Percentiles rank a stretch among this genome's conserved stretches.
phyloP scores from a whole-genome alignment of 2,797 vertebrate species.

The Ctenopoma kingsleyae region DNA sequence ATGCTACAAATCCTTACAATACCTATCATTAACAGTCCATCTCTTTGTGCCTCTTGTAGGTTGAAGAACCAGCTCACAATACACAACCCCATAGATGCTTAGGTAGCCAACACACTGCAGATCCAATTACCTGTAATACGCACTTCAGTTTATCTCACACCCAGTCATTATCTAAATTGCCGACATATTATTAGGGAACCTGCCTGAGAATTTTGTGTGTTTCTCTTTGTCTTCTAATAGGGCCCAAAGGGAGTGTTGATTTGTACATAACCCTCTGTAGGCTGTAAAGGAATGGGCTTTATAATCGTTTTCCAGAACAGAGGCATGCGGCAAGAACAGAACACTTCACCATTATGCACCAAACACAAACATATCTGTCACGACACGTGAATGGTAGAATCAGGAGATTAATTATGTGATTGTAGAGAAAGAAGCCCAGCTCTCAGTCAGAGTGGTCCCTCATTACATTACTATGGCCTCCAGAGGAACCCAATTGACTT shows the following conservation, averaged over 20 bases:
- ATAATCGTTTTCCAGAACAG: slow-evolving; percentile 86
- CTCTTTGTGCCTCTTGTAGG: slow-evolving; percentile 52
- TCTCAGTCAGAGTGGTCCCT: slow-evolving; percentile 69
- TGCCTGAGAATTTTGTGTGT: slow-evolving; percentile 82
- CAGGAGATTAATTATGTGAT: slow-evolving; percentile 84
- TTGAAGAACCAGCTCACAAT: slow-evolving; percentile 48
- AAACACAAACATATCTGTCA: slow-evolving; percentile 80
- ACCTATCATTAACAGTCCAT: slow-evolving; percentile 67
- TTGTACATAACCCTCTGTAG: slow-evolving; percentile 94
- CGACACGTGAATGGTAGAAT: slow-evolving; percentile 76
- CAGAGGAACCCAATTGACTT: slow-evolving; percentile 78
- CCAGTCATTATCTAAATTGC: slow-evolving; percentile 99
- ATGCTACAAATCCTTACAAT: slow-evolving; percentile 39
- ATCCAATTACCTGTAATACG: slow-evolving; percentile 98
- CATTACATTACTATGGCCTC: slow-evolving; percentile 80
- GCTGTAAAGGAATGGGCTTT: slow-evolving; percentile 88
- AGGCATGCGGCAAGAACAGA: slow-evolving; percentile 65
- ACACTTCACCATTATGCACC: slow-evolving; percentile 78
- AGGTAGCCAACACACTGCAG: slow-evolving; percentile 83
- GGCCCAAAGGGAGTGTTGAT: slow-evolving; percentile 93
- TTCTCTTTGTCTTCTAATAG: slow-evolving; percentile 90
- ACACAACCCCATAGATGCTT: slow-evolving; percentile 68
- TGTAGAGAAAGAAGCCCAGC: slow-evolving; percentile 59
- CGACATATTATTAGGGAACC: slow-evolving; percentile 93
- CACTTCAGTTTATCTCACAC: slow-evolving; percentile 97